These are phyloP conservation scores for Chaitophorus viminalis DNA, from an alignment of 2,888 invertebrate genomes.

Conservation along the genomic window DNA sequence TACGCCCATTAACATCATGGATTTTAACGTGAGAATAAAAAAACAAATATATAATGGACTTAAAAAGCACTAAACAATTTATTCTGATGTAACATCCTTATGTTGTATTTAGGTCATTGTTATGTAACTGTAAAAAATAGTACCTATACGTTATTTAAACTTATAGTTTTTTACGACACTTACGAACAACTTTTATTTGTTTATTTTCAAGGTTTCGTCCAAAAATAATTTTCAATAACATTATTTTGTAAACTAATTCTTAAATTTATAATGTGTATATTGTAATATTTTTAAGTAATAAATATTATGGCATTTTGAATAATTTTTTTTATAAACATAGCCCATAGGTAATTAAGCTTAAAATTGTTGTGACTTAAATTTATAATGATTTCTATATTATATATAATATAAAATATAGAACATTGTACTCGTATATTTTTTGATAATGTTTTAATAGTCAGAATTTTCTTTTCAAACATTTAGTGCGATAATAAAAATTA, in stretches of 20 bases:
- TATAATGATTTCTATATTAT: too few species aligned
- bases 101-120: conserved; percentile 30
- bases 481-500: too few species aligned
- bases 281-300: too few species aligned
- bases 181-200: not conserved
- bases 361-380: too few species aligned
- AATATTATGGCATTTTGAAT: too few species aligned
- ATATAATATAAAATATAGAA: too few species aligned
- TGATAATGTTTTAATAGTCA: too few species aligned
- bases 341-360: too few species aligned
- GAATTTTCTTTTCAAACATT: too few species aligned
- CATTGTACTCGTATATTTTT: too few species aligned
- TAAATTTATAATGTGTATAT: not conserved
- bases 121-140: conserved; percentile 18
- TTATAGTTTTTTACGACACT: not conserved
- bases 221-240: not conserved
- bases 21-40: conserved; percentile 37
- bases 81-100: conserved; percentile 38
- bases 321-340: too few species aligned
- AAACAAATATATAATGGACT: conserved; percentile 39
- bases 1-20: not conserved
- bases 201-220: not conserved
- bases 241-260: not conserved
- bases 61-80: conserved; percentile 35
- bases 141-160: not conserved